Base-by-base conservation (phyloP, 37 sponge, comb jelly and placozoan genomes). In the Aplysina aerophoba region DNA sequence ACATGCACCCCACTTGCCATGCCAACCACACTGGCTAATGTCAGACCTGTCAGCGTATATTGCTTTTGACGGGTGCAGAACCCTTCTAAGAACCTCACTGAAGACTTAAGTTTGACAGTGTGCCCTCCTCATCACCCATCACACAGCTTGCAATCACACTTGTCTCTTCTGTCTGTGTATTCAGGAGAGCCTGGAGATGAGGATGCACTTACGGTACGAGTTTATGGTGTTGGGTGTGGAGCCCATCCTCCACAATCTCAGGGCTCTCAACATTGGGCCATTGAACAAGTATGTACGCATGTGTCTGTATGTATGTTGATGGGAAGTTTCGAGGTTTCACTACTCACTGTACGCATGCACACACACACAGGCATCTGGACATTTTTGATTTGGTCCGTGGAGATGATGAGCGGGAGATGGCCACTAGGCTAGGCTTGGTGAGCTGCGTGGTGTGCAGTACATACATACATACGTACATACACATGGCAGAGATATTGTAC, bases 131-230 rank as follows among this genome's bases (percentile, higher is more conserved):
- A 30, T 6, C 71, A 11, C 71, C 14, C 71, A 69, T 12, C 13
- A 30, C 14, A 30, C 13, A 30, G 8, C 33, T 6, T 35, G 30
- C 71, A 11, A 15, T 34, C 71, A 69, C 71, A 65, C 69, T 65
- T 4, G 39, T 41, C 25, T 62, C 19, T 28, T 1, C 21, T 55
- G 4, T 4, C 25, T 19, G n/a, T 73, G 16, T 50, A 41, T 80
- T 6, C 68, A 94, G 94, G 94, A 94, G 40, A 86, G 88, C 78
- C 77, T 94, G 5, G 94, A 94, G 82, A 90, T 94, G 36, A 85
- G 94, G 24, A 85, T 94, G 82, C 94, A 94, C 81, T 59, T 94
- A 8, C 74, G 94, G 0, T 87, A 91, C 75, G 94, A 94, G 87
- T 88, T 94, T 41, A 54, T 94, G 40, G 85, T 86, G 85, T 71